Evolutionary conservation across 2,888 invertebrate genomes (phyloP).

Genomic region (Athripsodes cinereus): DNA sequence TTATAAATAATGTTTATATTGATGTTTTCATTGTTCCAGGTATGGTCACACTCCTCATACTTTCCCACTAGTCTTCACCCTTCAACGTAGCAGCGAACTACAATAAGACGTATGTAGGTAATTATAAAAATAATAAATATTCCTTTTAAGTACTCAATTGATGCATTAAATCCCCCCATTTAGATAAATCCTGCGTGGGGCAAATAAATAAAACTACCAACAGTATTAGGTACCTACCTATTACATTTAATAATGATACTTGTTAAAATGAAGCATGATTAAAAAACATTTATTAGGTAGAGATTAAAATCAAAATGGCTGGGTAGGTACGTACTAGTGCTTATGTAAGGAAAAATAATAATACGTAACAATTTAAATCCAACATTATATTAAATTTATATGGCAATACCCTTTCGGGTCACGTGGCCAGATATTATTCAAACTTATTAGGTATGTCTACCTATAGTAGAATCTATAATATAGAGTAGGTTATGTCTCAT

Average conservation of each 20-base stretch:
- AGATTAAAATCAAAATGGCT: slow-evolving; percentile 13
- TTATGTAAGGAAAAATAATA: not conserved
- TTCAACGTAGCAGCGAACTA: not conserved
- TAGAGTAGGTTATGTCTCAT: slow-evolving; percentile 14
- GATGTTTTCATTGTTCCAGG: slow-evolving; percentile 13
- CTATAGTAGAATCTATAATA: too few species aligned
- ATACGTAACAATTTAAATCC: slow-evolving; percentile 6
- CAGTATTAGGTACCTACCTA: not conserved
- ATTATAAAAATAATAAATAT: not conserved
- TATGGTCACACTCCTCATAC: slow-evolving; percentile 2
- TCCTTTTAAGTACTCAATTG: not conserved
- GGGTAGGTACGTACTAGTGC: too few species aligned
- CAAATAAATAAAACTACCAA: not conserved
- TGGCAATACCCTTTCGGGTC: slow-evolving; percentile 10
- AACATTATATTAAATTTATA: slow-evolving; percentile 5
- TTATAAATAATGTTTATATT: not conserved
- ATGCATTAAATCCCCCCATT: not conserved
- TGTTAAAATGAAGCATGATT: not conserved
- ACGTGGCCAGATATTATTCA: slow-evolving; percentile 20
- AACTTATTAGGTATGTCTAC: slow-evolving; percentile 12
- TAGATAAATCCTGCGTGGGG: not conserved
- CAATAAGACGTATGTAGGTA: not conserved
- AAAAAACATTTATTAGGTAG: slow-evolving; percentile 9
- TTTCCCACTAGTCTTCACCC: not conserved
- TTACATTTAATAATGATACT: not conserved